phyloP scores from a whole-genome alignment of 2,888 invertebrate genomes.

The Laothoe populi region DNA sequence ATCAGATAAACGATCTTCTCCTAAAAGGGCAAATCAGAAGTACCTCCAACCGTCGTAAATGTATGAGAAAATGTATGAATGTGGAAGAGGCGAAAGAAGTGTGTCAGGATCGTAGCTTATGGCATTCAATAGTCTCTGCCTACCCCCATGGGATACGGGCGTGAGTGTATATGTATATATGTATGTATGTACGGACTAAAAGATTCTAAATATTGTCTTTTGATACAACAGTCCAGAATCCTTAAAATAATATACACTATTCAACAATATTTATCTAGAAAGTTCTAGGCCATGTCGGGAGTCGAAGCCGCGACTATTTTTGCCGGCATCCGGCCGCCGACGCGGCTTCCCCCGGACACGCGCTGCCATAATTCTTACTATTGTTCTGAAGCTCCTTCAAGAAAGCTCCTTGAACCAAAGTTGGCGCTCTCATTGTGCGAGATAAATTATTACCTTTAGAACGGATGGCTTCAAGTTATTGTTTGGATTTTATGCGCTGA shows the following conservation, averaged over 20 bases:
- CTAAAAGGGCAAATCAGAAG: no score
- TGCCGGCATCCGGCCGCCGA: slow-evolving; percentile 55
- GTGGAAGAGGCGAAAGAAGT: no score
- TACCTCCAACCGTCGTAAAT: no score
- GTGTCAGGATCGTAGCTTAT: no score
- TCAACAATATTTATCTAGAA: slow-evolving; percentile 24
- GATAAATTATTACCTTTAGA: slow-evolving; percentile 58
- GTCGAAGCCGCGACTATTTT: slow-evolving; percentile 49
- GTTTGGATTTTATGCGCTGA: slow-evolving; percentile 59
- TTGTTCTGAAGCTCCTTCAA: slow-evolving; percentile 62
- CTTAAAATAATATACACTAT: neutral
- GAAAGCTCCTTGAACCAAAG: slow-evolving; percentile 55
- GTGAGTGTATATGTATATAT: no score
- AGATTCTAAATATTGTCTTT: no score
- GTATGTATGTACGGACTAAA: neutral
- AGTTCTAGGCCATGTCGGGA: slow-evolving; percentile 20
- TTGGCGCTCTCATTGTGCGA: slow-evolving; percentile 58
- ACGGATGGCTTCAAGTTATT: slow-evolving; percentile 66
- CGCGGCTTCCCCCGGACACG: slow-evolving; percentile 61
- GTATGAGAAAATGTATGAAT: no score
- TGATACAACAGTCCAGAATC: no score
- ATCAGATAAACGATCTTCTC: no score
- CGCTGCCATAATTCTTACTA: slow-evolving; percentile 61
- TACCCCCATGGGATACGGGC: no score
- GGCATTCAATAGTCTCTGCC: no score